A percentile compares a stretch with the other conserved stretches of the same genome.
Conservation (phyloP, 2,113 vertebrate genomes). For the Trachemys scripta region DNA sequence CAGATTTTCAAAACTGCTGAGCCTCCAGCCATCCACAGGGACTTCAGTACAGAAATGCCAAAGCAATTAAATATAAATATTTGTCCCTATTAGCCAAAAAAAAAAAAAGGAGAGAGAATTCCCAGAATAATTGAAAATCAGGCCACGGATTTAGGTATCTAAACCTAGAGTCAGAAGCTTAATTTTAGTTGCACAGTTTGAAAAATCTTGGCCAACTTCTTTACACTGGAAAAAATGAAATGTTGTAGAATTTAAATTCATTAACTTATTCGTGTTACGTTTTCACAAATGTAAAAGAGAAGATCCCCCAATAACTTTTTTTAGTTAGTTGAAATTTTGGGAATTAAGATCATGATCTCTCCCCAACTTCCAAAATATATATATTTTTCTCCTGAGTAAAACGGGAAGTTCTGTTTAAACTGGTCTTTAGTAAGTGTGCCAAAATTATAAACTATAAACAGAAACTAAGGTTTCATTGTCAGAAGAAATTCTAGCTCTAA, state of each 20-base stretch:
- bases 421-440: background rate
- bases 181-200: constrained; percentile 1
- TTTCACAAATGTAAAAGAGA: background rate
- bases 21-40: background rate
- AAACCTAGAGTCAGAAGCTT: background rate
- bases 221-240: background rate
- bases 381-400: background rate
- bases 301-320: background rate
- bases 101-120: background rate
- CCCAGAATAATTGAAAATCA: constrained; percentile 22
- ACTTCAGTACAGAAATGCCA: constrained; percentile 5
- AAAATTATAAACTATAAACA: background rate
- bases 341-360: background rate
- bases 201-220: background rate
- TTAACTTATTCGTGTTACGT: background rate
- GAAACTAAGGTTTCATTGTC: background rate
- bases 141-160: background rate
- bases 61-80: background rate
- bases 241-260: background rate
- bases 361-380: background rate
- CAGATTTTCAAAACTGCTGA: background rate
- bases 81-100: background rate
- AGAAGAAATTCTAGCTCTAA: background rate
- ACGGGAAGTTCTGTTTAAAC: background rate
- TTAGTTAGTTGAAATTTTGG: background rate